phyloP scores from a whole-genome alignment of 2,797 vertebrate genomes.

The Leucoraja ocellata region DNA sequence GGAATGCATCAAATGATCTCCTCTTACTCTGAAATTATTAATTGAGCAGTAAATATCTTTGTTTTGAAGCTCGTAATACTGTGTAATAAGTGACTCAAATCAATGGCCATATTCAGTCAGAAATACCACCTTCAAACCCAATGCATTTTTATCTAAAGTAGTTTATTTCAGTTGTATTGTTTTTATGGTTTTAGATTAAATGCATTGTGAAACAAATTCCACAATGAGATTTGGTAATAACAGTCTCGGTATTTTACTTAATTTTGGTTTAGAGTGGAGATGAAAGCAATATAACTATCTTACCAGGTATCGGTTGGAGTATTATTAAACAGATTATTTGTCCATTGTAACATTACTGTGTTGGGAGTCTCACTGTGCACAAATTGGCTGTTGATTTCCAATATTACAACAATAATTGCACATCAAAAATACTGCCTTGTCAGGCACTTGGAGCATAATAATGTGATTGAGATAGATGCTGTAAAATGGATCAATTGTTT shows the following conservation, averaged over 20 bases:
- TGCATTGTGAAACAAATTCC: not conserved
- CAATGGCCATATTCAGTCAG: not conserved
- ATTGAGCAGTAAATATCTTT: not conserved
- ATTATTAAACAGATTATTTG: not conserved
- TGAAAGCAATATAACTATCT: not conserved
- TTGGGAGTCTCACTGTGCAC: too few relatives aligned
- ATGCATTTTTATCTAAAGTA: not conserved
- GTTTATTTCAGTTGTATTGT: not conserved
- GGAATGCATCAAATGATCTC: not conserved
- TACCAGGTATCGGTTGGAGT: not conserved
- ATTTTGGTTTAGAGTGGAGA: not conserved
- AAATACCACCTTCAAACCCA: not conserved
- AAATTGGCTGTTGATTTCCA: too few relatives aligned
- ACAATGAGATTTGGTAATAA: not conserved
- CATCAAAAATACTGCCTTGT: too few relatives aligned
- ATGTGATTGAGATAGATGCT: too few relatives aligned
- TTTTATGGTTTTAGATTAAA: not conserved
- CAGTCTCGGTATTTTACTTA: not conserved
- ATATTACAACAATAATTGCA: too few relatives aligned
- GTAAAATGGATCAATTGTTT: too few relatives aligned
- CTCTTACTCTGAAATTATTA: not conserved
- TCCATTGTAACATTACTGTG: too few relatives aligned
- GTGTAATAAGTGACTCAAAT: not conserved
- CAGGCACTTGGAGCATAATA: too few relatives aligned
- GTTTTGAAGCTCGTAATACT: not conserved